These are phyloP conservation scores for Lycopodina hypogea DNA, from an alignment of 37 sponge, comb jelly and placozoan species.

Conservation along the genomic window DNA sequence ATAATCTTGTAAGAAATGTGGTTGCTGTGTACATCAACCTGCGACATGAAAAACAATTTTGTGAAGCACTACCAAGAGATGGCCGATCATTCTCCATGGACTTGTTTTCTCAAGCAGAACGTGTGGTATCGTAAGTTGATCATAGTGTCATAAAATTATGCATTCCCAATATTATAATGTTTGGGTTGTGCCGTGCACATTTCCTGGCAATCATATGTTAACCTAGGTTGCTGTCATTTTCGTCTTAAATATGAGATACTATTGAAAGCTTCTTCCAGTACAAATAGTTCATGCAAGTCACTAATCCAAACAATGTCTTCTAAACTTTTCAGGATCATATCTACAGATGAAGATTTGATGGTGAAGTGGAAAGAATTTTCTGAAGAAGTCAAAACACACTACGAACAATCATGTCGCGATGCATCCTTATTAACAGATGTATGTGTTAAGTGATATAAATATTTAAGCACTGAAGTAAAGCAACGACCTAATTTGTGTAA, in stretches of 20 bases:
- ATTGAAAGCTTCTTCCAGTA: too few relatives aligned
- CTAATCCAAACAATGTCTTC: too few relatives aligned
- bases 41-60: constrained; percentile 60
- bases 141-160: too few relatives aligned
- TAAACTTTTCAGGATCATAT: background rate
- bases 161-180: too few relatives aligned
- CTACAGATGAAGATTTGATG: constrained; percentile 1
- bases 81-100: constrained; percentile 81
- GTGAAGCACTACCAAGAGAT: constrained; percentile 84
- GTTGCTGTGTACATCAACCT: constrained; percentile 81
- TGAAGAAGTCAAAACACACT: constrained; percentile 35
- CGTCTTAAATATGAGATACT: too few relatives aligned
- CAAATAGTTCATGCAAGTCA: too few relatives aligned
- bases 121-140: constrained; percentile 58
- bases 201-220: too few relatives aligned
- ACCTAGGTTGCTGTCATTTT: too few relatives aligned
- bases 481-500: background rate
- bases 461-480: background rate
- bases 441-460: background rate
- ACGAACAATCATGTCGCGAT: constrained; percentile 27
- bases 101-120: constrained; percentile 63
- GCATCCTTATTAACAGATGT: constrained; percentile 51
- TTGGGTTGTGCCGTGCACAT: too few relatives aligned
- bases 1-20: constrained; percentile 64
- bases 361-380: constrained; percentile 28